A percentile compares a stretch with the other conserved stretches of the same genome.
Conservation (phyloP, 2,797 vertebrate genomes). For the Macroramphosus scolopax region DNA sequence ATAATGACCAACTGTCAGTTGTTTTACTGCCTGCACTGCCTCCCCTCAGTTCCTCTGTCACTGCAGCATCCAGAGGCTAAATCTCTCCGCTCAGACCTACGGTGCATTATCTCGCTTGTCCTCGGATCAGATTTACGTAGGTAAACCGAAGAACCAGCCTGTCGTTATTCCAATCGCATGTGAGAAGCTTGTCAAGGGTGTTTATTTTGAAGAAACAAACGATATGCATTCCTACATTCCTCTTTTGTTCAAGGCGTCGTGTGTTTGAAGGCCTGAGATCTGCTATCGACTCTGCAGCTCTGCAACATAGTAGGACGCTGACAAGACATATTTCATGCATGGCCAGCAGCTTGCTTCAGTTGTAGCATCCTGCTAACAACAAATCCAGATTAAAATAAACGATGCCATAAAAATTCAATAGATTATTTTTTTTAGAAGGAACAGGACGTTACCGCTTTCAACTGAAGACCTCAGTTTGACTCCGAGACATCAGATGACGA, state of each 20-base stretch:
- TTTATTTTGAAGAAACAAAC: constrained; percentile 33
- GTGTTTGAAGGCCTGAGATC: too few species aligned
- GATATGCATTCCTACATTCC: constrained; percentile 13
- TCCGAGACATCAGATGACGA: constrained; percentile 40
- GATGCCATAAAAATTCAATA: too few species aligned
- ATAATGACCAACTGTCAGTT: constrained; percentile 69
- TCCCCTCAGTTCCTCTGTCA: constrained; percentile 40
- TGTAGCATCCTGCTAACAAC: background rate
- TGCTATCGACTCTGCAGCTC: too few species aligned
- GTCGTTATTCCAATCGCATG: constrained; percentile 30
- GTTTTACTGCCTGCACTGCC: constrained; percentile 60
- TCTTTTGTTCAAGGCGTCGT: too few species aligned
- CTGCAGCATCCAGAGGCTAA: constrained; percentile 55
- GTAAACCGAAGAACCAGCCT: constrained; percentile 15
- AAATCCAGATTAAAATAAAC: constrained; percentile 2
- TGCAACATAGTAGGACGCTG: too few species aligned
- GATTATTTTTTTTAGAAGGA: constrained; percentile 21
- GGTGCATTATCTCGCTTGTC: constrained; percentile 62
- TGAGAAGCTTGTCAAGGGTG: constrained; percentile 16
- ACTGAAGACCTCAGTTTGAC: constrained; percentile 29
- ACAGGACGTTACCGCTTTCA: constrained; percentile 17
- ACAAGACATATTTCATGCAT: too few species aligned
- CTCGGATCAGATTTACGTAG: constrained; percentile 50
- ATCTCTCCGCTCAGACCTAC: constrained; percentile 49
- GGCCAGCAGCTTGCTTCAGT: too few species aligned